Evolutionary conservation across 2,797 vertebrate species (phyloP), one percentile per base, ranked within the genome.

Genomic region (Cercopithecus neglectus): DNA sequence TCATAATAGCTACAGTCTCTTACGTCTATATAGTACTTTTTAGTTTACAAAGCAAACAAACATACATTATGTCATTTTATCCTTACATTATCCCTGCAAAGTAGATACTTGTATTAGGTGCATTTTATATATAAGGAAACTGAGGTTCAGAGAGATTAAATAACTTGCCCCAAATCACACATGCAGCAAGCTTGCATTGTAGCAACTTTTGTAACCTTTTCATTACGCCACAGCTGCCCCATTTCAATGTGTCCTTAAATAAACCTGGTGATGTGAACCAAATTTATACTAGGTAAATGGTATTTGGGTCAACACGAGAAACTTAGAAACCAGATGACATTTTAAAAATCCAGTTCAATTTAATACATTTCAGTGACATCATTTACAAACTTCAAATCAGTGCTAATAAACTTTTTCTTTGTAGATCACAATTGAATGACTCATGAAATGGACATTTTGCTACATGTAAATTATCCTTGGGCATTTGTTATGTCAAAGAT

Each of bases 221-320:
- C 39, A 21, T 88, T 88, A 79, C 2, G 59, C 75, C 28, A 87
- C 30, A 75, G n/a, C 44, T 89, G 55, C 48, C 48, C 59, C 28
- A 39, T 95, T 97, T 96, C 53, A 80, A n/a, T 17, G 82, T 67
- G 61, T 87, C 85, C n/a, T 96, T 95, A 87, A 96, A 82, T 70
- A 79, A 95, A 48, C 90, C 67, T 94, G 28, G 41, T 83, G 82
- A 95, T 9, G 64, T 57, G 24, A 57, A 46, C 44, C 82, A 89
- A 83, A 93, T 94, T 95, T 94, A 59, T 87, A 81, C 50, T 93
- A 75, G 26, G 80, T 82, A 90, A 94, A 81, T 83, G 17, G 10
- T 55, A 89, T 83, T 59, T 95, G 30, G 21, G 28, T 94, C 89
- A 93, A 76, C 48, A 92, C 22, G 64, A 87, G 59, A 86, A 91